Evolutionary conservation across 2,797 vertebrate genomes (phyloP).

Genomic region (Spinus olivaceus): DNA sequence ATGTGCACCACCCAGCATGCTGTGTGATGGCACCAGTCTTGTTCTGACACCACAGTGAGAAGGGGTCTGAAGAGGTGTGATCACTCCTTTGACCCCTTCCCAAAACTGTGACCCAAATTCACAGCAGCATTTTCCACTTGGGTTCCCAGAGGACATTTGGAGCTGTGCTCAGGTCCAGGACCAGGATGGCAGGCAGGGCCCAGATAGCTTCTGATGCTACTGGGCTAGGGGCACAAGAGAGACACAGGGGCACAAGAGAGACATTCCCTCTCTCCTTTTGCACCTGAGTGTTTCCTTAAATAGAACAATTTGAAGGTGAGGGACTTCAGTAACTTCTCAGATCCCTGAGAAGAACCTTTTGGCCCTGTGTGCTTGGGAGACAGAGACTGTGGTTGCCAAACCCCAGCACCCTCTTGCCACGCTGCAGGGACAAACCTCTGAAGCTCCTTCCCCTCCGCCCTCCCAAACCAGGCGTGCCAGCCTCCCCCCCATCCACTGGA

Average conservation of each 20-base stretch:
- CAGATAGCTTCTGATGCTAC: background rate
- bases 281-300: background rate
- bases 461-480: background rate
- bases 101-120: background rate
- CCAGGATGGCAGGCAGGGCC: background rate
- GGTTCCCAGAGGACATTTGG: fast-evolving
- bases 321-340: background rate
- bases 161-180: fast-evolving
- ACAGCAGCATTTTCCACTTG: background rate
- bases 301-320: background rate
- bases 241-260: fast-evolving
- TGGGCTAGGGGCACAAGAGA: fast-evolving
- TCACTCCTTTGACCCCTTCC: background rate
- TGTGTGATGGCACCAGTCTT: background rate
- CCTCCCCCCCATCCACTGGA: background rate
- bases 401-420: background rate
- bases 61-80: background rate
- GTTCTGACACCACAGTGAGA: background rate
- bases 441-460: background rate
- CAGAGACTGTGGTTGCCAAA: background rate
- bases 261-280: fast-evolving
- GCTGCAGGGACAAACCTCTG: background rate
- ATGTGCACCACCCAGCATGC: fast-evolving
- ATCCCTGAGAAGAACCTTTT: background rate
- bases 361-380: background rate